Conservation (phyloP, 2,797 vertebrate genomes). For the Taenioides sp. region DNA sequence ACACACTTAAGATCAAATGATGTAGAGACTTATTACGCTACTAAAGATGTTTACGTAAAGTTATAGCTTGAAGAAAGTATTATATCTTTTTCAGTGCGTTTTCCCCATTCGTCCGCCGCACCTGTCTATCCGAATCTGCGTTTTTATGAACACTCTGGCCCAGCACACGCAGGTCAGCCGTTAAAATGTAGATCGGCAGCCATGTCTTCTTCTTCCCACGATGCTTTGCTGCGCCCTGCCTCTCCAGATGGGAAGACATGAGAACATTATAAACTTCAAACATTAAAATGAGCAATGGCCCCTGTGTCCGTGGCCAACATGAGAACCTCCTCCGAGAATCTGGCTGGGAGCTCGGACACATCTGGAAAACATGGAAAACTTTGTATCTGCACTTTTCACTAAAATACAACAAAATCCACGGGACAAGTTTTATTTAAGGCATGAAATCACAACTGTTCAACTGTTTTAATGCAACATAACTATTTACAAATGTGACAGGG, state of each 20-base stretch:
- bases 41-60: constrained; percentile 12
- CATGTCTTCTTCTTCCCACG: constrained; percentile 46
- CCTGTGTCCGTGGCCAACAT: constrained; percentile 59
- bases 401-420: constrained; percentile 23
- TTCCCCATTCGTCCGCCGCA: neutral
- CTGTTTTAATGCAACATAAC: no score
- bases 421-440: neutral
- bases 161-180: neutral
- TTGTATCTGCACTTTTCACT: constrained; percentile 19
- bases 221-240: constrained; percentile 54
- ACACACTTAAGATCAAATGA: neutral
- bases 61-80: constrained; percentile 2
- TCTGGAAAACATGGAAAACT: constrained; percentile 76
- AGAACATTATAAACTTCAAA: constrained; percentile 59
- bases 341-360: constrained; percentile 67
- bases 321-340: constrained; percentile 75
- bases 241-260: constrained; percentile 59
- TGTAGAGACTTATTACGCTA: neutral
- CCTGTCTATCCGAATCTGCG: constrained; percentile 1
- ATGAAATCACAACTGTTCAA: no score
- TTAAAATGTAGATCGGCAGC: constrained; percentile 21
- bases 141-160: neutral
- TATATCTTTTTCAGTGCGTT: neutral
- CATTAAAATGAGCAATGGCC: constrained; percentile 74
- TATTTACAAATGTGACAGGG: no score